Evolutionary conservation across 2,113 vertebrate species (phyloP), one percentile per base, ranked within the genome.

Genomic region (Hymenochirus boettgeri): DNA sequence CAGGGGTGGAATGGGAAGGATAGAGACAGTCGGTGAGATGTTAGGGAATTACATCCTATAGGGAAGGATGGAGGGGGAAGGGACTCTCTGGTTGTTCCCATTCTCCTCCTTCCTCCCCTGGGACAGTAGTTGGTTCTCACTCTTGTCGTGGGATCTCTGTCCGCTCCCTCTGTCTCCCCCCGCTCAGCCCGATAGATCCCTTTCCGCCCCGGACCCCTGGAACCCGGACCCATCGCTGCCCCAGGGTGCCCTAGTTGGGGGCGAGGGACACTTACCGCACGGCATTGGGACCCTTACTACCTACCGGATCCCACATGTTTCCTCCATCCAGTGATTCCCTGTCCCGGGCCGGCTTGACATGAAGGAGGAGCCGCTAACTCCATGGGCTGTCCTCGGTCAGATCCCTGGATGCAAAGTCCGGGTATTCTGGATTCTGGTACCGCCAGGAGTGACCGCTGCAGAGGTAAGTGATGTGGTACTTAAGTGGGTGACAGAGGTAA

Each of bases 371-470:
- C 78, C 95, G 94, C 72, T 85, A 97, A 77, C 83, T 88, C 69
- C 85, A 90, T 71, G 92, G 92, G 76, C 90, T 97, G 87, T 93
- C 92, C 80, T 87, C 94, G 4, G 92, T 93, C 76, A 87, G 95
- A 71, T 91, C 90, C n/a, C 72, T 96, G 93, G 94, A 93, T 97
- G 93, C 95, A 96, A 79, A 88, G 90, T 78, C 89, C 1, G 93
- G 94, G 79, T 93, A 97, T 97, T 73, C 75, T 98, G 83, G 94
- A 97, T 77, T 91, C 95, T 71, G 88, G 86, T 86, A 95, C 94
- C 23, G 95, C 95, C n/a, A n/a, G n/a, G n/a, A n/a, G n/a, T 4
- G 94, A 94, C 2, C 4, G 94, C n/a, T 94, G 2, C 95, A 97
- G 85, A 98, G 95, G 95, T 96, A 85, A 90, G 83, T 39, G n/a